phyloP scores from a whole-genome alignment of 1,140 invertebrate species.

The Anagrus nilaparvatae region DNA sequence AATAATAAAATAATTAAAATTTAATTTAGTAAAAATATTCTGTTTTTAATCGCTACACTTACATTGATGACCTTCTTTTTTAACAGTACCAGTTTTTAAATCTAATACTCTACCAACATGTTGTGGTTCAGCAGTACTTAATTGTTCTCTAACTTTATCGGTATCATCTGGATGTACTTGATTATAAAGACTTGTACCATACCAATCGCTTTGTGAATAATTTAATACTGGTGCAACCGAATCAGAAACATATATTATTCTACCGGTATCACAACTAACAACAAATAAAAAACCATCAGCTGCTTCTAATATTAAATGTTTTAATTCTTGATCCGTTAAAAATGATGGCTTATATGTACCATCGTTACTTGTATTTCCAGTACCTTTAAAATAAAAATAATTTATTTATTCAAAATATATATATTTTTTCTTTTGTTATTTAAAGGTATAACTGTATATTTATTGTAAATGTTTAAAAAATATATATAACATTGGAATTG shows the following conservation, averaged over 20 bases:
- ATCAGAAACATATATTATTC: slow-evolving; percentile 97
- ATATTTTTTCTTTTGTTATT: no score
- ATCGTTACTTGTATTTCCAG: slow-evolving; percentile 87
- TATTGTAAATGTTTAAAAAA: no score
- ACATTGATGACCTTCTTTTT: slow-evolving; percentile 97
- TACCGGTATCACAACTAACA: slow-evolving; percentile 92
- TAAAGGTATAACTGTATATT: no score
- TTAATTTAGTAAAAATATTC: background rate
- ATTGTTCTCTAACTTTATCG: slow-evolving; percentile 95
- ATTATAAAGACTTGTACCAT: slow-evolving; percentile 88
- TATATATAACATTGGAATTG: no score
- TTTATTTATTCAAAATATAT: no score
- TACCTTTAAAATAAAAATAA: no score
- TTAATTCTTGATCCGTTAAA: slow-evolving; percentile 96
- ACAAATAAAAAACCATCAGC: slow-evolving; percentile 99
- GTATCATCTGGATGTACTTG: slow-evolving; percentile 97
- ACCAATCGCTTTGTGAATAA: slow-evolving; percentile 94
- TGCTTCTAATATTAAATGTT: slow-evolving; percentile 96
- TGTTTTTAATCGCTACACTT: slow-evolving; percentile 44
- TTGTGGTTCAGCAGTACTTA: slow-evolving; percentile 94
- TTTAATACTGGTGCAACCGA: slow-evolving; percentile 96
- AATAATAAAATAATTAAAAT: slow-evolving; percentile 6
- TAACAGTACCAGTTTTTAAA: slow-evolving; percentile 95
- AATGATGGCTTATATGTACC: slow-evolving; percentile 97
- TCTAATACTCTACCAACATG: slow-evolving; percentile 93